Base-by-base conservation (phyloP, 2,888 invertebrate genomes). In the Hartigia nigra region DNA sequence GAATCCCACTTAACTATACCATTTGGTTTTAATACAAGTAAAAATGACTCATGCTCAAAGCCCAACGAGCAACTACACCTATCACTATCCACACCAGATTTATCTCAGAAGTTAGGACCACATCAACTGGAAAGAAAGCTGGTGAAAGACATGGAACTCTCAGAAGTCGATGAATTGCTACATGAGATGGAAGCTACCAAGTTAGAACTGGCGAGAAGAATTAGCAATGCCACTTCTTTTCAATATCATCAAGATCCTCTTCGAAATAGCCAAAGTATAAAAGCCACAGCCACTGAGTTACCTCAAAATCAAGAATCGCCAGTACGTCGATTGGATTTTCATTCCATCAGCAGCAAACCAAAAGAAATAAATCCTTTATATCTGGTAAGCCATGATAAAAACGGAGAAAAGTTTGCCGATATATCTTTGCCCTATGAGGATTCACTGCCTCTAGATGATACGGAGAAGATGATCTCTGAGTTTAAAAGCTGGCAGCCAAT, bases 111-210 rank as follows among this genome's bases (percentile, higher is more conserved):
- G 80, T 77, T 79, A 83, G 85, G 86, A 74, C 82, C 87, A 79
- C 83, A 84, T 55, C 79, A 79, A 34, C 80, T 80, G 14, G 82
- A 85, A 55, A 76, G 76, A 14, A 87, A 82, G 76, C 78, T 80
- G 12, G 80, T 88, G 36, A 83, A 85, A 74, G 87, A 90, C 31
- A 90, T 92, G 87, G 91, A 90, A 81, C 85, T 92, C 31, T 85
- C 88, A 12, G 92, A 92, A 82, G 91, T 93, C 0, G 91, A 92
- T 74, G 89, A 91, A 72, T 85, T 92, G 78, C 85, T 93, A 39
- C 88, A 90, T 79, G 91, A 92, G 81, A 91, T 93, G 88, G 92
- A 93, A 82, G 85, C 85, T 31, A 91, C 91, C 4, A 91, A 92
- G 76, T 86, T 87, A 74, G 89, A 90, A 82, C 87, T 92, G 69